Evolutionary conservation across 2,888 invertebrate species (phyloP).

Genomic region (Sicus ferrugineus): DNA sequence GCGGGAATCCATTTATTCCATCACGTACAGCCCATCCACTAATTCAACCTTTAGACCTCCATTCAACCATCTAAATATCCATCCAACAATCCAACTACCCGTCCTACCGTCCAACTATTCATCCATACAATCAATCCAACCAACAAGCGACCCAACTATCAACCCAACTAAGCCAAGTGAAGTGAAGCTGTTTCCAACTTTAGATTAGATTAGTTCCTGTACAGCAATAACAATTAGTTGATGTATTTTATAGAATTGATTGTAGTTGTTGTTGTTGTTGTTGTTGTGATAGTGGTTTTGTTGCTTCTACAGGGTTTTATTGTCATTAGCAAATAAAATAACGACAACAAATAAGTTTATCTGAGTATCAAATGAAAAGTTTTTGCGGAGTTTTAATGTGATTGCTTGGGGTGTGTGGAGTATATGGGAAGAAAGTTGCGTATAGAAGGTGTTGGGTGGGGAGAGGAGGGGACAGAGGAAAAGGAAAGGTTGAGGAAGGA

Average conservation of each 20-base stretch:
- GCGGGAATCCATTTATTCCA: background rate
- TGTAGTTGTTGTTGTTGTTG: conserved; percentile 12
- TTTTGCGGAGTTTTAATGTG: conserved; percentile 19
- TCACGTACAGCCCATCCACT: background rate
- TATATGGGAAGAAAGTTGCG: no score
- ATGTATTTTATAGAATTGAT: conserved; percentile 53
- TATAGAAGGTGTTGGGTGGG: background rate
- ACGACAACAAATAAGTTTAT: conserved; percentile 3
- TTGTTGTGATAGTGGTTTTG: background rate
- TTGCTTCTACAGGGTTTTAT: conserved; percentile 22
- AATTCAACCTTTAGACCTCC: background rate
- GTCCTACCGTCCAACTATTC: background rate
- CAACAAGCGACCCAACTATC: background rate
- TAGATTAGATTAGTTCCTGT: conserved; percentile 61
- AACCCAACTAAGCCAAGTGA: background rate
- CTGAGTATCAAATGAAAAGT: conserved; percentile 23
- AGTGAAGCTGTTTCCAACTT: conserved; percentile 32
- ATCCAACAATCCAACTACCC: background rate
- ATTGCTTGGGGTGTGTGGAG: background rate
- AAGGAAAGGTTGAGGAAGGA: no score
- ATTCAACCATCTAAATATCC: background rate
- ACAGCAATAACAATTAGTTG: conserved; percentile 59
- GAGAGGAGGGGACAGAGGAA: no score
- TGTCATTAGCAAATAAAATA: conserved; percentile 33
- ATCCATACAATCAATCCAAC: background rate